These are phyloP conservation scores for Chondrilla cf. caribensis DNA, from an alignment of 37 sponge, comb jelly and placozoan species.

Conservation along the genomic window DNA sequence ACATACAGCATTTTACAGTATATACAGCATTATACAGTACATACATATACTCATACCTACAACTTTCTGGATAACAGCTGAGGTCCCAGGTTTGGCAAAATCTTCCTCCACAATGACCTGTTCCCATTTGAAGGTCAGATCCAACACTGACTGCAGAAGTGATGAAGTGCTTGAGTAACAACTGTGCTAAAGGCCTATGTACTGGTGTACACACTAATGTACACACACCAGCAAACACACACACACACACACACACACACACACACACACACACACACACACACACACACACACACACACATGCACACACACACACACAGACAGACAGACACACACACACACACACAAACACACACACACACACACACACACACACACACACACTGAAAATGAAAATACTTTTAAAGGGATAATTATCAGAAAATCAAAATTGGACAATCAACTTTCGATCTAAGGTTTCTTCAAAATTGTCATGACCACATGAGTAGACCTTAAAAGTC, in stretches of 20 bases:
- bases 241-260: not conserved
- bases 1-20: too few species aligned
- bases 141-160: not conserved
- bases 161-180: too few species aligned
- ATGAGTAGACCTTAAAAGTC: too few species aligned
- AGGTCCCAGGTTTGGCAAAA: not conserved
- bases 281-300: constrained; percentile 14
- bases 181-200: not conserved
- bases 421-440: too few species aligned
- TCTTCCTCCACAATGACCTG: not conserved
- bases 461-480: too few species aligned
- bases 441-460: too few species aligned
- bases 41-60: not conserved
- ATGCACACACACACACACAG: not conserved
- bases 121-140: constrained; percentile 7
- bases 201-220: not conserved
- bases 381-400: too few species aligned
- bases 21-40: not conserved
- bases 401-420: too few species aligned
- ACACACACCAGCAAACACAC: not conserved
- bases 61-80: not conserved
- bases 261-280: not conserved
- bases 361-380: too few species aligned
- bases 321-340: not conserved
- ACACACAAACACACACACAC: too few species aligned